These are phyloP conservation scores for Nothoprocta perdicaria DNA, from an alignment of 2,113 vertebrate species.

Conservation along the genomic window DNA sequence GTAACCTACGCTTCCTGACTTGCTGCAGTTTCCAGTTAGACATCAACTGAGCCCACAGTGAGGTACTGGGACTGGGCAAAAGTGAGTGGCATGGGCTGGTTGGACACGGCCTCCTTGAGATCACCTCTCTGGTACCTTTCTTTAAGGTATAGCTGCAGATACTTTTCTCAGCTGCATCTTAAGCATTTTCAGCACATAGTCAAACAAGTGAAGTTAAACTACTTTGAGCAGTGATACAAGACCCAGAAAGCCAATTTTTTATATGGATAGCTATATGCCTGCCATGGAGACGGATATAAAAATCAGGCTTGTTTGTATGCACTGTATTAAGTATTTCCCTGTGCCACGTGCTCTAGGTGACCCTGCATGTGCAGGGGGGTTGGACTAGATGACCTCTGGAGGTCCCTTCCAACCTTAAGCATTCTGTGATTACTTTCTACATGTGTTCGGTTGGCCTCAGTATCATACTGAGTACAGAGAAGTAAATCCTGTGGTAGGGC, in stretches of 20 bases:
- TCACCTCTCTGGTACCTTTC: fast-evolving
- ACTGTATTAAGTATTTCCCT: fast-evolving
- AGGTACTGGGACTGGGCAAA: background rate
- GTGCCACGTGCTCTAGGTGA: no score
- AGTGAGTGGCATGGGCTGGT: fast-evolving
- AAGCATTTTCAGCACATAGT: fast-evolving
- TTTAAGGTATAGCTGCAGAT: background rate
- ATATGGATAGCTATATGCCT: fast-evolving
- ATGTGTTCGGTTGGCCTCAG: background rate
- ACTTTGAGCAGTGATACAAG: background rate
- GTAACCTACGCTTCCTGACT: background rate
- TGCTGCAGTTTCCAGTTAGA: background rate
- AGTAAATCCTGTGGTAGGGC: background rate
- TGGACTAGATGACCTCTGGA: no score
- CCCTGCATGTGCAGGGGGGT: no score
- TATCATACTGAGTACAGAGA: background rate
- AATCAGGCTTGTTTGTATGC: background rate
- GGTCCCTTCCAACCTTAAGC: no score
- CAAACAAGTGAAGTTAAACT: background rate
- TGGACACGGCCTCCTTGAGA: background rate
- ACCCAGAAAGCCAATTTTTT: background rate
- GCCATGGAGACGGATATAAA: background rate
- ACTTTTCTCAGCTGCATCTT: background rate
- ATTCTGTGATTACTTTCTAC: background rate
- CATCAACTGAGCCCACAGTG: background rate